phyloP scores from a whole-genome alignment of 2,113 vertebrate species.

The Silurus asotus region DNA sequence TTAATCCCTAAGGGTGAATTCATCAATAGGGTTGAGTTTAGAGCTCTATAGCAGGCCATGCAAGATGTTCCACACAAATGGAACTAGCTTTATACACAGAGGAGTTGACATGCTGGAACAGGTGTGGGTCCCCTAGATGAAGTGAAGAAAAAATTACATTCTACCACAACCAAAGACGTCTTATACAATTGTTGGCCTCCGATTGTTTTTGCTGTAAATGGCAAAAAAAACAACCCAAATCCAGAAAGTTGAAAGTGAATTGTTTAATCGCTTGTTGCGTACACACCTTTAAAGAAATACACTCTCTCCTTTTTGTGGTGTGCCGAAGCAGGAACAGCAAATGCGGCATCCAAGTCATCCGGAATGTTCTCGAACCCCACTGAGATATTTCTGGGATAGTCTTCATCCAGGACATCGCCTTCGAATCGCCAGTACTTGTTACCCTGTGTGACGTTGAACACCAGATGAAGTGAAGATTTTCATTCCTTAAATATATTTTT shows the following conservation, averaged over 20 bases:
- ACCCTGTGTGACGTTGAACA: conserved; percentile 66
- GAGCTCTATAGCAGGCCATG: no score
- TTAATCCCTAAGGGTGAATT: no score
- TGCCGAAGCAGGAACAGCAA: conserved; percentile 82
- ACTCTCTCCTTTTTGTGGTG: conserved; percentile 79
- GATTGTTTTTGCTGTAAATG: no score
- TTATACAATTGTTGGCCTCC: no score
- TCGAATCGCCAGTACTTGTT: conserved; percentile 88
- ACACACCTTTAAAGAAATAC: conserved; percentile 94
- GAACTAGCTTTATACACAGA: no score
- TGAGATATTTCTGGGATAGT: conserved; percentile 81
- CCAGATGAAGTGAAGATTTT: not conserved
- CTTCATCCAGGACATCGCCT: conserved; percentile 76
- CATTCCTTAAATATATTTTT: not conserved
- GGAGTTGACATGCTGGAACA: no score
- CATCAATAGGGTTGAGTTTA: no score
- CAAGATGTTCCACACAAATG: no score
- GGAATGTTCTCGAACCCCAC: conserved; percentile 86
- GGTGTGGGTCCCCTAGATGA: no score
- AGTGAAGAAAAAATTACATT: no score
- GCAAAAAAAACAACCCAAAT: not conserved
- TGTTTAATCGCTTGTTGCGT: no score
- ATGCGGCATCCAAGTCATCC: conserved; percentile 75
- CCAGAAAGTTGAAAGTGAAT: not conserved
- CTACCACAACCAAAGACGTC: no score